Conservation (phyloP, 2,797 vertebrate species). For the Anas bernieri region DNA sequence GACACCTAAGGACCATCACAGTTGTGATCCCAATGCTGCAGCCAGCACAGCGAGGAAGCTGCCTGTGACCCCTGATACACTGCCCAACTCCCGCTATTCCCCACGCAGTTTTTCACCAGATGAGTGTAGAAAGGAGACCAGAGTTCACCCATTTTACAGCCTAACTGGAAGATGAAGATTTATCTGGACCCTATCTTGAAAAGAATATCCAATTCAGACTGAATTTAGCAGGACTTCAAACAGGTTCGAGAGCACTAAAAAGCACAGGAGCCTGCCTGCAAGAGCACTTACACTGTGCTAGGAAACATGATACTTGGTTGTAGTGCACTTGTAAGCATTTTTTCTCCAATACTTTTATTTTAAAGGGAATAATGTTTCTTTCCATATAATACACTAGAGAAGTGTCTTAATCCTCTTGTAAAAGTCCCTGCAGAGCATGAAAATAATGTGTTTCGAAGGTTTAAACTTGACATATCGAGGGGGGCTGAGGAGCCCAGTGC, state of each 20-base stretch:
- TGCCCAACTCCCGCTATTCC: not conserved
- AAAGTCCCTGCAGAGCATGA: constrained; percentile 6
- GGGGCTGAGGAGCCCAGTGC: not conserved
- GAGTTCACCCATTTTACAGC: not conserved
- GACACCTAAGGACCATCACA: not conserved
- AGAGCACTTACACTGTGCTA: not conserved
- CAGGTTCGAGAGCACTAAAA: constrained; percentile 3
- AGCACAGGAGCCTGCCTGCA: not conserved
- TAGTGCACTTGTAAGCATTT: constrained; percentile 39
- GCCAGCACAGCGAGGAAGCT: not conserved
- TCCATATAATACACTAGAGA: not conserved
- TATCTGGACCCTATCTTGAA: not conserved
- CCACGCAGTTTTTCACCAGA: not conserved
- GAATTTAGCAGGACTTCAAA: constrained; percentile 9
- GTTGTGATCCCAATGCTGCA: not conserved
- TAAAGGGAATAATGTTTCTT: constrained; percentile 20
- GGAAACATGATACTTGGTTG: not conserved
- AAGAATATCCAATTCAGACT: not conserved
- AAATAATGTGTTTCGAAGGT: constrained; percentile 27
- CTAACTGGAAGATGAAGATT: not conserved
- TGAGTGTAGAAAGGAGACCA: not conserved
- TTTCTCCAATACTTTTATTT: constrained; percentile 40
- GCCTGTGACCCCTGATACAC: not conserved
- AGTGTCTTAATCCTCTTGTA: constrained; percentile 45
- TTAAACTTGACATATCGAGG: not conserved